phyloP scores from a whole-genome alignment of 1,140 invertebrate species.

The Drosophila mauritiana region DNA sequence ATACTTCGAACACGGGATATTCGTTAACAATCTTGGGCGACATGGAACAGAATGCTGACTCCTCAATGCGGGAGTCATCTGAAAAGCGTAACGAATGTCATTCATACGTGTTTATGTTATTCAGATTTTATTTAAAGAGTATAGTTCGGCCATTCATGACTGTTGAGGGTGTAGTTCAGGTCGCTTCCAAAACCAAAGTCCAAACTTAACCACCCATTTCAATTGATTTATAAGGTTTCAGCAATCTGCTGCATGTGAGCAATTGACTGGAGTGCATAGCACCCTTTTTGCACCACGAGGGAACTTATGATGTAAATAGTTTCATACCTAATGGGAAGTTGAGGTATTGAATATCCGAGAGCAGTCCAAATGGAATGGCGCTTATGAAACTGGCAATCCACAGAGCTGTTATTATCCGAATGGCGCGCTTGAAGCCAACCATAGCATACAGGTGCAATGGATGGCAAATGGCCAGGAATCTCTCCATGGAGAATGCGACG shows the following conservation, averaged over 20 bases:
- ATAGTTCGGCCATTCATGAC: background rate
- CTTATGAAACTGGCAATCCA: constrained; percentile 91
- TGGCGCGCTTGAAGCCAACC: constrained; percentile 91
- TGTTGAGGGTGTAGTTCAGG: no score
- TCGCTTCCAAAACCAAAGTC: no score
- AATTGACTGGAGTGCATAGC: no score
- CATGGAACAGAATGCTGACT: constrained; percentile 92
- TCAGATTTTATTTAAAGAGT: background rate
- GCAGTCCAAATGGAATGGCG: constrained; percentile 92
- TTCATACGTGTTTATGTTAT: background rate
- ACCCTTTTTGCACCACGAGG: no score
- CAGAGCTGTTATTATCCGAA: constrained; percentile 91
- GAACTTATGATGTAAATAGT: background rate
- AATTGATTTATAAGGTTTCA: no score
- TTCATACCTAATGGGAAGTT: constrained; percentile 88
- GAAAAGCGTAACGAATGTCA: background rate
- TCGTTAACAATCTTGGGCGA: constrained; percentile 86
- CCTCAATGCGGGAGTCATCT: constrained; percentile 85
- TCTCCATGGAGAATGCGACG: constrained; percentile 93
- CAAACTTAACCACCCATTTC: no score
- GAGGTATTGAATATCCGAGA: constrained; percentile 89
- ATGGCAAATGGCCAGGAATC: constrained; percentile 97
- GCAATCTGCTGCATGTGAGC: no score
- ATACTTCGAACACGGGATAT: constrained; percentile 91
- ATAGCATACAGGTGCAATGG: constrained; percentile 92